A percentile compares a stretch with the other conserved stretches of the same genome.
Conservation (phyloP, 2,113 vertebrate genomes). For the Protomyctophum bolini region DNA sequence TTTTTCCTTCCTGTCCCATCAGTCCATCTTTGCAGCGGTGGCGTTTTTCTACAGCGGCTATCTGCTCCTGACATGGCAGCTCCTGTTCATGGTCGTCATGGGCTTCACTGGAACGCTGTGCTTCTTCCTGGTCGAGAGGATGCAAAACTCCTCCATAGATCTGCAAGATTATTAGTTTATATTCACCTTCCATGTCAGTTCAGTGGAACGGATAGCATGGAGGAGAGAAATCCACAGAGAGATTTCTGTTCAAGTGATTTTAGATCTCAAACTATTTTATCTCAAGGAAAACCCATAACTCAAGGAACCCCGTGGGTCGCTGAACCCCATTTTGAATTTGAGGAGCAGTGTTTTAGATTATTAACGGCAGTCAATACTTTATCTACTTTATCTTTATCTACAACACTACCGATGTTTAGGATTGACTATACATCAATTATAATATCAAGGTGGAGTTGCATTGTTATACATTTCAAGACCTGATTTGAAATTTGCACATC, state of each 20-base stretch:
- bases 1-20: conserved; percentile 13
- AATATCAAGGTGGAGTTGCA: not conserved
- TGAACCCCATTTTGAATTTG: too few species aligned
- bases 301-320: too few species aligned
- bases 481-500: conserved; percentile 18
- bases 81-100: conserved; percentile 90
- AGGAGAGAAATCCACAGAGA: too few species aligned
- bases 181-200: not conserved
- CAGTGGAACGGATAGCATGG: not conserved
- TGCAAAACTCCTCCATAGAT: conserved; percentile 60
- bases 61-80: conserved; percentile 92
- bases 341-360: not conserved
- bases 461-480: not conserved
- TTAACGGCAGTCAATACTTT: not conserved
- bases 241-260: too few species aligned
- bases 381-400: too few species aligned
- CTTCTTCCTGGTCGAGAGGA: conserved; percentile 90
- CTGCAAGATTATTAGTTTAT: conserved; percentile 61
- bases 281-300: too few species aligned
- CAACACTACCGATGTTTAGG: too few species aligned
- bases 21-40: conserved; percentile 93
- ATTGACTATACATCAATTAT: too few species aligned
- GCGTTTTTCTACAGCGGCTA: conserved; percentile 98
- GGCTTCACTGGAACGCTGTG: conserved; percentile 90
- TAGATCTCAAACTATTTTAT: too few species aligned